Evolutionary conservation across 2,113 vertebrate species (phyloP), one percentile per base, ranked within the genome.

Genomic region (Lepidothrix coronata): DNA sequence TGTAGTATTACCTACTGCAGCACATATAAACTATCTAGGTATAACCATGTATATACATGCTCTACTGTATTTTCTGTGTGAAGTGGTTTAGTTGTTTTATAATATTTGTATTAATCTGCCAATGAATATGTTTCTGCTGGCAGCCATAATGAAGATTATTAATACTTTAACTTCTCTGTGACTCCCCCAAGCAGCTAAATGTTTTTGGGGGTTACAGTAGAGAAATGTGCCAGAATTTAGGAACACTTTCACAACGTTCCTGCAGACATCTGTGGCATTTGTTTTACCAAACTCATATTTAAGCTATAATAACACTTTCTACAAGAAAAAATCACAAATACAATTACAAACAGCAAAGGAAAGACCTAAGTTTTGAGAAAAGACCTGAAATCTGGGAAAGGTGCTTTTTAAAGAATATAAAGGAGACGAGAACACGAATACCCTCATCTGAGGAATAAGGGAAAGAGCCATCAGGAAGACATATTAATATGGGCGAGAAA

Each of bases 141-240:
- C 9, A 68, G 15, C 1, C 21, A 25, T 31, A 43, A 13, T 31
- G 39, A 59, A 58, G 16, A 41, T 23, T 17, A 75, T 37, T 37
- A 55, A 63, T 54, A 67, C 18, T 84, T 86, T n/a, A 72, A 39
- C 13, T 35, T 55, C 27, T 44, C 43, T 68, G 30, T 76, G 23
- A 62, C 13, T 62, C 3, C 4, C 2, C 5, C 2, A 5, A 4
- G 2, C 3, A 14, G 5, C 30, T 51, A 62, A 37, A 12, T 5
- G 39, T 1, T 17, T 25, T 43, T 54, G 5, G 28, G 27, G 3
- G 8, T 41, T 37, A 37, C 11, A 28, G 18, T 13, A 49, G 6
- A 41, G 14, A 51, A 22, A 13, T 22, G 4, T 70, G 15, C 1
- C 14, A 39, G 11, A 35, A 65, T 62, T 61, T 66, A 77, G 9